phyloP scores from a whole-genome alignment of 2,888 invertebrate genomes.

The Tipula unca region DNA sequence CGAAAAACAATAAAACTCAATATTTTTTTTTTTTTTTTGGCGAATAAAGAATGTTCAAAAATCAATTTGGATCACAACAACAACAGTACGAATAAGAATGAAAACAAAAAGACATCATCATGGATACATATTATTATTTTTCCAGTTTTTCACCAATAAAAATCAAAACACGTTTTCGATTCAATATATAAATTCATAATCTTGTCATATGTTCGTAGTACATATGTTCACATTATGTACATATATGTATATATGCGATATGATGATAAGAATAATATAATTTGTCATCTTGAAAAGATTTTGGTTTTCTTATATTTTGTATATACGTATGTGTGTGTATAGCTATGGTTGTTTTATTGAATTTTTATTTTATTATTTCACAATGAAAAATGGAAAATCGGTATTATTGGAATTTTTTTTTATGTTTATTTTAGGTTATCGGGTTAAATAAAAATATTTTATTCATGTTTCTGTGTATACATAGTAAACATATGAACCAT shows the following conservation, averaged over 20 bases:
- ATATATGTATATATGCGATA: background rate
- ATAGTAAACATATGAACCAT: too few species aligned
- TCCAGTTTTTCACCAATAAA: background rate
- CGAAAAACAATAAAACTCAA: background rate
- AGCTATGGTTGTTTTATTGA: background rate
- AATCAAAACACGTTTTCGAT: background rate
- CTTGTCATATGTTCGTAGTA: background rate
- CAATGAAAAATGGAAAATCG: background rate
- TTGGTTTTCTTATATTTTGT: background rate
- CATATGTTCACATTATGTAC: background rate
- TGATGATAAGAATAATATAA: background rate
- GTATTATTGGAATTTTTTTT: too few species aligned
- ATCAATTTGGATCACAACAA: background rate
- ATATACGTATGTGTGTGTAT: too few species aligned
- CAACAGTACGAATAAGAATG: background rate
- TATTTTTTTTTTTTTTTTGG: background rate
- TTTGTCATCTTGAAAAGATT: background rate
- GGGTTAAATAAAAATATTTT: too few species aligned
- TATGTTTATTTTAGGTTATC: too few species aligned
- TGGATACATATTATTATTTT: constrained; percentile 14
- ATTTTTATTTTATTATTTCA: background rate
- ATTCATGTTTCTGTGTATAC: too few species aligned
- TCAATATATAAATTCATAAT: constrained; percentile 1
- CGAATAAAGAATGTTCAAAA: background rate
- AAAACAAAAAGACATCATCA: background rate